Evolutionary conservation across 37 sponge, comb jelly and placozoan species (phyloP).

Genomic region (Haliclona indistincta): DNA sequence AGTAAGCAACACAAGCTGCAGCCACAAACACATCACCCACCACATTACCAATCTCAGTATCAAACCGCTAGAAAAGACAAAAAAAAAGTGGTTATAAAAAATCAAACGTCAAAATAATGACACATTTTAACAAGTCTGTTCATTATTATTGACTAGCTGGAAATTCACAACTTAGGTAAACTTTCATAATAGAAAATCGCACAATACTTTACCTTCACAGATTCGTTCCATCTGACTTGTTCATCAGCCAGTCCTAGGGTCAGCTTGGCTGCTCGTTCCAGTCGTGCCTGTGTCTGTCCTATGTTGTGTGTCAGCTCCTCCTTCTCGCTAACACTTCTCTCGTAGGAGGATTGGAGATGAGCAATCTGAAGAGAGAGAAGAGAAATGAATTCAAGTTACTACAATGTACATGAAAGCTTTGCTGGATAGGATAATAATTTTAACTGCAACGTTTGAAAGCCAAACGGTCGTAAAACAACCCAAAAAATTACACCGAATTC

Average conservation of each 20-base stretch:
- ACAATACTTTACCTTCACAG: conserved; percentile 67
- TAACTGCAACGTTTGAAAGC: no score
- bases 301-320: conserved; percentile 88
- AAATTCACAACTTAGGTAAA: not conserved
- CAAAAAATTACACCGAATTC: no score
- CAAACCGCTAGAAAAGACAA: conserved; percentile 47
- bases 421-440: no score
- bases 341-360: conserved; percentile 67
- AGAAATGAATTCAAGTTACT: not conserved
- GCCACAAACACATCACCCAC: conserved; percentile 98
- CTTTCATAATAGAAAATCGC: not conserved
- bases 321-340: conserved; percentile 87
- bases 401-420: no score
- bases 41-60: conserved; percentile 96
- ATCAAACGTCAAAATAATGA: not conserved
- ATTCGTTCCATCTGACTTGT: conserved; percentile 93
- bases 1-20: conserved; percentile 98
- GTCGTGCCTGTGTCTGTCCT: conserved; percentile 78
- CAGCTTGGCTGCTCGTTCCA: conserved; percentile 90
- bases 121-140: not conserved
- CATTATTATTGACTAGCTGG: not conserved
- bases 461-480: no score
- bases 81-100: not conserved
- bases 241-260: conserved; percentile 97
- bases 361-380: conserved; percentile 43